Conservation (phyloP, 1,140 invertebrate species). For the Pomacea maculata region DNA sequence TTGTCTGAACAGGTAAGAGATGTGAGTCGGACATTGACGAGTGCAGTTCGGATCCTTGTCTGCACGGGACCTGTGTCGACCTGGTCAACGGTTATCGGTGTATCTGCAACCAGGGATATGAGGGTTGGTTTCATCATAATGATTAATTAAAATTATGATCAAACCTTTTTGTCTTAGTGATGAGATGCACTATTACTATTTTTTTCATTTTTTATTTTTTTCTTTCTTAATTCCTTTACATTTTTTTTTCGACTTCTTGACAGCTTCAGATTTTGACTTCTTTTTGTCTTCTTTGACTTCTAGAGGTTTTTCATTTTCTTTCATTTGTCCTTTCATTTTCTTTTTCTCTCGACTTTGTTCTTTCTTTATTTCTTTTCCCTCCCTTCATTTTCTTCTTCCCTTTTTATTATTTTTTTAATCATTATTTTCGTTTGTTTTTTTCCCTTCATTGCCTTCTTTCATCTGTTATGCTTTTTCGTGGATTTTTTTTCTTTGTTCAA, state of each 20-base stretch:
- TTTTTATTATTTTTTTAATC: neutral
- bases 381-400: slow-evolving; percentile 1
- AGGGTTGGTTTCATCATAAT: neutral
- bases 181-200: neutral
- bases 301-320: neutral
- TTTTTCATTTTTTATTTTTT: neutral
- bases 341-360: neutral
- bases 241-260: neutral
- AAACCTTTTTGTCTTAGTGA: too few species aligned
- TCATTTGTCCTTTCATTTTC: neutral
- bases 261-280: too few species aligned
- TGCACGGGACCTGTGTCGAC: slow-evolving; percentile 42
- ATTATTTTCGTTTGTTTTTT: neutral
- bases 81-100: slow-evolving; percentile 38
- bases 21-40: slow-evolving; percentile 47
- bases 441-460: neutral
- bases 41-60: slow-evolving; percentile 40
- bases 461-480: too few species aligned
- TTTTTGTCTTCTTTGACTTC: too few species aligned
- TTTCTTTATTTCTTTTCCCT: neutral
- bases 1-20: slow-evolving; percentile 23
- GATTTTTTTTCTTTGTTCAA: neutral
- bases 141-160: too few species aligned
- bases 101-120: slow-evolving; percentile 33
- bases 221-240: neutral